These are phyloP conservation scores for Calliphora vomitoria DNA, from an alignment of 2,888 invertebrate genomes.

Conservation along the genomic window DNA sequence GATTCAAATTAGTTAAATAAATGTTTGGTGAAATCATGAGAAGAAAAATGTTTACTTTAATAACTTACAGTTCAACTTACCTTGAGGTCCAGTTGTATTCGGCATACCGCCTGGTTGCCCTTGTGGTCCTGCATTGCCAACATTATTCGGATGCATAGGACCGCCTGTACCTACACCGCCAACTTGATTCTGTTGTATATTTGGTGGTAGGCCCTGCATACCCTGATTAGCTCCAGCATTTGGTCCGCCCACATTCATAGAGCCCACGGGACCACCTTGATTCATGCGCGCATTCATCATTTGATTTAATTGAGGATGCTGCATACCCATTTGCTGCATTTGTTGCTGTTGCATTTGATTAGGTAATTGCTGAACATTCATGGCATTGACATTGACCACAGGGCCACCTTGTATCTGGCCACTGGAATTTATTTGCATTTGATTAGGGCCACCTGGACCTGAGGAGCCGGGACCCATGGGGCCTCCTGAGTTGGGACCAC, in stretches of 20 bases:
- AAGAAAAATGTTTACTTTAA: neutral
- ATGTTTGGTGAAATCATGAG: too few species aligned
- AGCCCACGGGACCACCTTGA: constrained; percentile 84
- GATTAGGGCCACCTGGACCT: constrained; percentile 81
- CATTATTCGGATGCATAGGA: constrained; percentile 79
- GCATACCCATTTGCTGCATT: constrained; percentile 81
- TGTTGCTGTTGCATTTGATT: constrained; percentile 65
- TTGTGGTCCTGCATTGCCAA: constrained; percentile 78
- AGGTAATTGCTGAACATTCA: constrained; percentile 66
- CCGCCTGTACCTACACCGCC: constrained; percentile 73
- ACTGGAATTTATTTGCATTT: constrained; percentile 80
- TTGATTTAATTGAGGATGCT: constrained; percentile 81
- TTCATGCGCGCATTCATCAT: constrained; percentile 85
- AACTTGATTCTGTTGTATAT: constrained; percentile 85
- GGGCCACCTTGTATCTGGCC: constrained; percentile 79
- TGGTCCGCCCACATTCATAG: constrained; percentile 80
- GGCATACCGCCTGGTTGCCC: constrained; percentile 79
- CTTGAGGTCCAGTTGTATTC: constrained; percentile 80
- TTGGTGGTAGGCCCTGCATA: constrained; percentile 82
- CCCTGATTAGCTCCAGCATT: constrained; percentile 78
- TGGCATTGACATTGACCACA: constrained; percentile 67
- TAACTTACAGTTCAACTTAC: constrained; percentile 65
- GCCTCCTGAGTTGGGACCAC: constrained; percentile 72
- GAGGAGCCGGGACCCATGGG: constrained; percentile 81
- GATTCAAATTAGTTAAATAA: too few species aligned